Conservation (phyloP, 2,113 vertebrate genomes). For the Cnemophilus loriae region DNA sequence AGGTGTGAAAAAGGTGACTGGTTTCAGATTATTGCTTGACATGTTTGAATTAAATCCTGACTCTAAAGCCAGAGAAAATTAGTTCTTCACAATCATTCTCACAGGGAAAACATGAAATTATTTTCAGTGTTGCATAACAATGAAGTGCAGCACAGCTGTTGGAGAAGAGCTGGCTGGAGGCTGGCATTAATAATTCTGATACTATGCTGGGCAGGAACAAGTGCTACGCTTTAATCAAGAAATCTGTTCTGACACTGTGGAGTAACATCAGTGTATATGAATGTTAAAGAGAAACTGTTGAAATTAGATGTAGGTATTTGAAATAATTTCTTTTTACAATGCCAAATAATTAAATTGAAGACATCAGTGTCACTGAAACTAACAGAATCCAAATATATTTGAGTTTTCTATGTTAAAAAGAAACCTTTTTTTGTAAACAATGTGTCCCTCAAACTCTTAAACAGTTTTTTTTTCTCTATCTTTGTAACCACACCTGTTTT, state of each 20-base stretch:
- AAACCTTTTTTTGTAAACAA: not conserved
- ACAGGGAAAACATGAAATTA: slow-evolving; percentile 44
- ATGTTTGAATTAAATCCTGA: slow-evolving; percentile 39
- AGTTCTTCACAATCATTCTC: slow-evolving; percentile 56
- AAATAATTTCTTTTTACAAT: not conserved
- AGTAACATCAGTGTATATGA: not conserved
- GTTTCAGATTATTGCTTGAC: slow-evolving; percentile 39
- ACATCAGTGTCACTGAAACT: not conserved
- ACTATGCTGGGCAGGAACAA: slow-evolving; percentile 36
- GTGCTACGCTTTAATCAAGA: not conserved
- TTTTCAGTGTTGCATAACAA: slow-evolving; percentile 51
- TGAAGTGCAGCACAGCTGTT: slow-evolving; percentile 63
- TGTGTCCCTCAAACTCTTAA: not conserved
- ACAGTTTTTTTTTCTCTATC: not conserved
- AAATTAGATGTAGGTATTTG: not conserved
- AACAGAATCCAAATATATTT: not conserved
- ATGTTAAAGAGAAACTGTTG: not conserved
- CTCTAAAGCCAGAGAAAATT: slow-evolving; percentile 58
- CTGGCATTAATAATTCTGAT: not conserved
- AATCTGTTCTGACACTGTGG: not conserved
- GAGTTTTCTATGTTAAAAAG: not conserved
- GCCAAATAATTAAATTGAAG: not conserved
- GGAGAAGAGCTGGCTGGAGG: slow-evolving; percentile 46
- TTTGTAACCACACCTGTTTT: not conserved
- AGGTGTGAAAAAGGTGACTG: not conserved